phyloP scores from a whole-genome alignment of 2,888 invertebrate genomes.

The Elmis aenea region DNA sequence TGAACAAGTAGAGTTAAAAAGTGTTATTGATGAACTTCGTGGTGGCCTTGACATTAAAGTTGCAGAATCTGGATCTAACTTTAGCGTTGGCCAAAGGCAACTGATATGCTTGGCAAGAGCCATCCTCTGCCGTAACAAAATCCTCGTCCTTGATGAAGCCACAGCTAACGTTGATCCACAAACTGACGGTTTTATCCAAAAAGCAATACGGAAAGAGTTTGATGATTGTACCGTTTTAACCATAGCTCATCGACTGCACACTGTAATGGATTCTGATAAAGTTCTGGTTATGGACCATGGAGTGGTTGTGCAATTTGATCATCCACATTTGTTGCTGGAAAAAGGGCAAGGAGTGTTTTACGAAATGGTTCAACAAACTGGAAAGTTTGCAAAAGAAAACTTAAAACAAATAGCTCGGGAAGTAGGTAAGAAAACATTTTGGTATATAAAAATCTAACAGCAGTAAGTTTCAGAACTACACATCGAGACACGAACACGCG shows the following conservation, averaged over 20 bases:
- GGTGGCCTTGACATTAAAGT: slow-evolving; percentile 39
- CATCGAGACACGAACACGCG: too few relatives aligned
- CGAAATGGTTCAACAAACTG: slow-evolving; percentile 65
- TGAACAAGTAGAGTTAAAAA: slow-evolving; percentile 72
- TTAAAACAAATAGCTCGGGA: slow-evolving; percentile 31
- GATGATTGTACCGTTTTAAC: slow-evolving; percentile 75
- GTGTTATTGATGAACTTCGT: slow-evolving; percentile 53
- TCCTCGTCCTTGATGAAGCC: slow-evolving; percentile 60
- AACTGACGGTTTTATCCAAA: slow-evolving; percentile 73
- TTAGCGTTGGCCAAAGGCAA: slow-evolving; percentile 56
- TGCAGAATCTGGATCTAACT: slow-evolving; percentile 58
- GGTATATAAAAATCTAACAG: too few relatives aligned
- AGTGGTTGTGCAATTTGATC: slow-evolving; percentile 67
- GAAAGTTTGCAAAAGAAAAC: slow-evolving; percentile 39
- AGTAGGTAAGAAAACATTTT: slow-evolving; percentile 18
- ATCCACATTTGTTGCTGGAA: slow-evolving; percentile 64
- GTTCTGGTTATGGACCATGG: slow-evolving; percentile 80
- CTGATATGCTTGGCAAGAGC: slow-evolving; percentile 68
- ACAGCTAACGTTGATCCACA: slow-evolving; percentile 80
- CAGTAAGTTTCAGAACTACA: too few relatives aligned
- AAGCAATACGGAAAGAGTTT: slow-evolving; percentile 71
- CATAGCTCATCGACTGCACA: slow-evolving; percentile 80
- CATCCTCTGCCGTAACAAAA: slow-evolving; percentile 46
- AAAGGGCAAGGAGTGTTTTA: slow-evolving; percentile 58
- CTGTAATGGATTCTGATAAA: slow-evolving; percentile 82